Base-by-base conservation (phyloP, 2,888 invertebrate genomes). In the Platycnemis pennipes region DNA sequence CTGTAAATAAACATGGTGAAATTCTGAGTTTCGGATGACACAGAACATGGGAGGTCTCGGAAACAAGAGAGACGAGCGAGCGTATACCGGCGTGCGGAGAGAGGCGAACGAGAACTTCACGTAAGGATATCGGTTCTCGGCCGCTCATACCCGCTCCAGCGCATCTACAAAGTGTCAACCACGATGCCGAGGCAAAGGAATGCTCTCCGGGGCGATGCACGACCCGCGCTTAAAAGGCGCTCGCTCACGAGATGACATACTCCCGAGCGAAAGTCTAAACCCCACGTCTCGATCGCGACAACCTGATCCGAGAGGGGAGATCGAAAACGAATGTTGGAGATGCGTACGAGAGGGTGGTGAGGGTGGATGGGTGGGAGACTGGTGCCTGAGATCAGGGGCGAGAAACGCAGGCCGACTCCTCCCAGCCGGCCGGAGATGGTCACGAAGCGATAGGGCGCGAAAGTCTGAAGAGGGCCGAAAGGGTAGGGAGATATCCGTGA, bases 201-300 rank as follows among this genome's bases (percentile, higher is more conserved):
- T 37, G 37, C 77, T 37, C 37, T n/a, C 37, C 26, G 11, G 37
- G 77, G 37, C 11, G 77, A 37, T 31, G 37, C 77, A 77, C 77
- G 77, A 77, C 37, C 77, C 77, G 22, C 37, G 37, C 77, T 13
- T 77, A 77, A 77, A 77, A 37, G 77, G 37, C 77, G 37, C 37
- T 37, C 11, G 77, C 77, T 77, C 37, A 77, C 77, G 37, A 77
- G 77, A 37, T 77, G 77, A 77, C 77, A 77, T 16, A 77, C 77
- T 77, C 77, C 77, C 77, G 77, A n/a, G 77, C 77, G 77, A 77
- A 77, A 37, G 13, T 31, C 49, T n/a, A n/a, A n/a, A n/a, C 49
- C 49, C 49, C 49, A 16, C 49, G 11, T 37, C 37, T 16, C 77
- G 77, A 77, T 77, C 63, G 63, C 8, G 63, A 63, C 63, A 77